Percentiles rank a stretch among this genome's conserved stretches.
phyloP scores from a whole-genome alignment of 2,888 invertebrate genomes.

The Polydrusus cervinus region DNA sequence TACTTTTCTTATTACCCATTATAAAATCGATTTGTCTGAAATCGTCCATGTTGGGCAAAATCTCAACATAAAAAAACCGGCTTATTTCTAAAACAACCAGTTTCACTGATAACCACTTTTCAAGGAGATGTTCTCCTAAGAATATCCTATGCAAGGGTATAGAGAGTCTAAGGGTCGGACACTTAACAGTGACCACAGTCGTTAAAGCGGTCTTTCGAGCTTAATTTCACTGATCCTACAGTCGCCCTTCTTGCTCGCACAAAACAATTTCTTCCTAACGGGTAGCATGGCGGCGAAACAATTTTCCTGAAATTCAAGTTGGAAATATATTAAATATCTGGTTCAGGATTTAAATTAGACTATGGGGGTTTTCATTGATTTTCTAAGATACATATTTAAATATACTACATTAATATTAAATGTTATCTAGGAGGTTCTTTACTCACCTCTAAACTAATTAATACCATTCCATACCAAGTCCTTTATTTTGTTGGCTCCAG shows the following conservation, averaged over 20 bases:
- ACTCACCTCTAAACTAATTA: no score
- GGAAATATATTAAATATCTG: conserved; percentile 7
- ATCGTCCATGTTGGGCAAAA: no score
- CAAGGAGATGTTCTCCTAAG: not conserved
- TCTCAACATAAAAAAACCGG: no score
- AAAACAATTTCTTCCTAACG: conserved; percentile 12
- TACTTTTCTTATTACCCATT: no score
- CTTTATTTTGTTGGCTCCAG: no score
- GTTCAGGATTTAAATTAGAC: not conserved
- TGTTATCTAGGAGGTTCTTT: no score
- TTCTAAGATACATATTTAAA: not conserved
- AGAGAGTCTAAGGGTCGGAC: conserved; percentile 9
- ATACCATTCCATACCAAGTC: no score
- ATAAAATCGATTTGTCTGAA: no score
- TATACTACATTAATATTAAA: not conserved
- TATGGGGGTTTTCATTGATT: not conserved
- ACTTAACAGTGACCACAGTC: conserved; percentile 15
- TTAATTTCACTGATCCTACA: conserved; percentile 19
- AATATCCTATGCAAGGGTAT: conserved; percentile 9
- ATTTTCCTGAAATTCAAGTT: not conserved
- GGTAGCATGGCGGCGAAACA: not conserved
- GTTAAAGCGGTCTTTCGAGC: conserved; percentile 14
- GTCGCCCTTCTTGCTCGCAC: not conserved
- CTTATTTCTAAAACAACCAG: no score
- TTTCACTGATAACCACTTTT: not conserved